Conservation (phyloP, 2,797 vertebrate species). For the Anguilla megastoma region DNA sequence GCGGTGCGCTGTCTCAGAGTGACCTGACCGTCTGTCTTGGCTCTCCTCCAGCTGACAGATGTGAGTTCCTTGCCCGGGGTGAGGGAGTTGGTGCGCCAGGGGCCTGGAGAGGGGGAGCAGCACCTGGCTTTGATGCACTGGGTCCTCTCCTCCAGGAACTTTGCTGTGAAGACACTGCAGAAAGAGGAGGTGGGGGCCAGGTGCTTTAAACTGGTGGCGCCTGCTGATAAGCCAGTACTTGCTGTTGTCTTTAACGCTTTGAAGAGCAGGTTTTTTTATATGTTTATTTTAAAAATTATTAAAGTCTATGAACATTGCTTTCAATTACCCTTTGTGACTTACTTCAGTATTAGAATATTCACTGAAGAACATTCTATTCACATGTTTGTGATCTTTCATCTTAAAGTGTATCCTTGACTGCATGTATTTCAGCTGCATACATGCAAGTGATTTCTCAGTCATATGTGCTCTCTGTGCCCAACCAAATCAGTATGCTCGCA, state of each 20-base stretch:
- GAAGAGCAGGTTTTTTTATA: too few species aligned
- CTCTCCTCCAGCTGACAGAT: constrained; percentile 79
- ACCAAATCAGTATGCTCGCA: constrained; percentile 79
- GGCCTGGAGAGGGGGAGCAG: constrained; percentile 69
- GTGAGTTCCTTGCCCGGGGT: constrained; percentile 82
- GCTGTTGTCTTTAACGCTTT: neutral
- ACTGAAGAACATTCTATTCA: too few species aligned
- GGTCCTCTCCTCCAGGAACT: constrained; percentile 90
- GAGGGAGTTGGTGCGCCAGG: constrained; percentile 79
- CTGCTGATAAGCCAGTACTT: neutral
- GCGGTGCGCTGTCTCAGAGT: constrained; percentile 6
- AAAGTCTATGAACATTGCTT: too few species aligned
- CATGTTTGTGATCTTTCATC: too few species aligned
- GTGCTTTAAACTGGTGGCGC: neutral
- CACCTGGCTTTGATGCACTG: constrained; percentile 85
- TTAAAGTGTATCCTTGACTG: neutral
- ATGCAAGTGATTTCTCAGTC: neutral
- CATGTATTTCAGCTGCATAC: neutral
- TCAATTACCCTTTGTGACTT: too few species aligned
- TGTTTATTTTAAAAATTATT: too few species aligned
- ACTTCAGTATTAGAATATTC: too few species aligned
- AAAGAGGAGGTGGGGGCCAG: constrained; percentile 79
- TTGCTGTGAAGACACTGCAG: constrained; percentile 83
- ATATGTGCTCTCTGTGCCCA: neutral
- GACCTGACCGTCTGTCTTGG: constrained; percentile 54